These are phyloP conservation scores for Dryomyza anilis DNA, from an alignment of 2,888 invertebrate genomes.

Conservation along the genomic window DNA sequence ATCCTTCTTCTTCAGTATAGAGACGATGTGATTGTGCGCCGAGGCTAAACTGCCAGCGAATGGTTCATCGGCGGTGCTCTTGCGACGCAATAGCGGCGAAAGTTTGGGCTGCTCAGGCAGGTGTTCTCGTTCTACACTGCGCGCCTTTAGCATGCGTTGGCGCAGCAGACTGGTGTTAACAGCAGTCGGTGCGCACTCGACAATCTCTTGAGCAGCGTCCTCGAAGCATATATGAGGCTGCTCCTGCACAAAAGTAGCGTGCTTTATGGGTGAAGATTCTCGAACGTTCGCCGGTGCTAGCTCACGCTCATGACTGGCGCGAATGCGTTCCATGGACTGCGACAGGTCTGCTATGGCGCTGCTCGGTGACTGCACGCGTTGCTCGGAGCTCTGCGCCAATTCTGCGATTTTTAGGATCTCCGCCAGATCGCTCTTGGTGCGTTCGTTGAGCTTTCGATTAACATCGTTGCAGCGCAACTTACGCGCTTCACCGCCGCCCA, in stretches of 20 bases:
- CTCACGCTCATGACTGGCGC: constrained; percentile 33
- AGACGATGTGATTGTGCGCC: constrained; percentile 65
- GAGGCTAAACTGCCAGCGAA: constrained; percentile 42
- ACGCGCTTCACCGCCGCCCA: constrained; percentile 38
- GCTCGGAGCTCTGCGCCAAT: constrained; percentile 40
- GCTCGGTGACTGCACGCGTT: background rate
- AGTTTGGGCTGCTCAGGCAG: constrained; percentile 37
- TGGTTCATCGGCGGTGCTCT: constrained; percentile 62
- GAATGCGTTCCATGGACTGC: constrained; percentile 32
- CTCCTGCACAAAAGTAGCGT: constrained; percentile 41
- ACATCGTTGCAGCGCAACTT: constrained; percentile 48
- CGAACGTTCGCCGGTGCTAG: constrained; percentile 9
- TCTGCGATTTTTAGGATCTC: constrained; percentile 59
- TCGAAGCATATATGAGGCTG: constrained; percentile 29
- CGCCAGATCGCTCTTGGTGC: constrained; percentile 56
- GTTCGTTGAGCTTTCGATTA: constrained; percentile 55
- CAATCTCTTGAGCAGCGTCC: background rate
- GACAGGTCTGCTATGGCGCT: constrained; percentile 27
- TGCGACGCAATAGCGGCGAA: constrained; percentile 53
- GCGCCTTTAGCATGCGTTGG: constrained; percentile 44
- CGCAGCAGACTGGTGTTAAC: constrained; percentile 35
- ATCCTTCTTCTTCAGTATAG: constrained; percentile 73
- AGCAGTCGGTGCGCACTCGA: background rate
- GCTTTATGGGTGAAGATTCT: constrained; percentile 35
- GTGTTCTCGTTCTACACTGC: constrained; percentile 44